These are phyloP conservation scores for Myotis davidii DNA, from an alignment of 2,113 vertebrate species.

Conservation along the genomic window DNA sequence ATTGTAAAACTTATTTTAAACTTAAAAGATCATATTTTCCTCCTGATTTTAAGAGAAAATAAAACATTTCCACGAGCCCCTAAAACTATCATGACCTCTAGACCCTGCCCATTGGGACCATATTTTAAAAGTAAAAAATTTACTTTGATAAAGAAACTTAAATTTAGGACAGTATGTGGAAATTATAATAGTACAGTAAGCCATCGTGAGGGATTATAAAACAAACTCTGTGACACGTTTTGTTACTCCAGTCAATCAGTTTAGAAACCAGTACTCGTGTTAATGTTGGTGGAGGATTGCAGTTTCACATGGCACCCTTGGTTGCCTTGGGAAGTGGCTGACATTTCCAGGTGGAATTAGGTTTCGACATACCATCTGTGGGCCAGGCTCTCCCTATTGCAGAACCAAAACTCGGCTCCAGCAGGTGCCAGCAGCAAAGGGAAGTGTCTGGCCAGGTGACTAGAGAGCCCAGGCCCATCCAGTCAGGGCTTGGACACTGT, in stretches of 20 bases:
- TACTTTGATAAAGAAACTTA: background rate
- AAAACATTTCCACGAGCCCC: background rate
- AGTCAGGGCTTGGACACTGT: background rate
- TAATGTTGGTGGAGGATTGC: background rate
- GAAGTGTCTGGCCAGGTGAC: background rate
- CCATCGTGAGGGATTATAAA: background rate
- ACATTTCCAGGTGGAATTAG: background rate
- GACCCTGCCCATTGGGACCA: background rate
- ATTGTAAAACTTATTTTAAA: background rate
- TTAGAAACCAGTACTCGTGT: background rate
- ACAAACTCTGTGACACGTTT: background rate
- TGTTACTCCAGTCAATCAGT: background rate
- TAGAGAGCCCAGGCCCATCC: background rate
- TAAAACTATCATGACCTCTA: background rate
- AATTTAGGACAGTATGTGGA: background rate
- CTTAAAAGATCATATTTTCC: background rate
- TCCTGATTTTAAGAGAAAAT: slow-evolving; percentile 17
- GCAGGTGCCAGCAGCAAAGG: background rate
- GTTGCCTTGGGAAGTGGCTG: background rate
- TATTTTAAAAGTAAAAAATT: slow-evolving; percentile 34
- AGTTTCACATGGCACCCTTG: background rate
- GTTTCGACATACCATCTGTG: background rate
- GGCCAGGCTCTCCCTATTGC: background rate
- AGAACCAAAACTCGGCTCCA: background rate
- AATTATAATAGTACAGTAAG: background rate